Evolutionary conservation across 2,888 invertebrate species (phyloP).

Genomic region (Macaria notata): DNA sequence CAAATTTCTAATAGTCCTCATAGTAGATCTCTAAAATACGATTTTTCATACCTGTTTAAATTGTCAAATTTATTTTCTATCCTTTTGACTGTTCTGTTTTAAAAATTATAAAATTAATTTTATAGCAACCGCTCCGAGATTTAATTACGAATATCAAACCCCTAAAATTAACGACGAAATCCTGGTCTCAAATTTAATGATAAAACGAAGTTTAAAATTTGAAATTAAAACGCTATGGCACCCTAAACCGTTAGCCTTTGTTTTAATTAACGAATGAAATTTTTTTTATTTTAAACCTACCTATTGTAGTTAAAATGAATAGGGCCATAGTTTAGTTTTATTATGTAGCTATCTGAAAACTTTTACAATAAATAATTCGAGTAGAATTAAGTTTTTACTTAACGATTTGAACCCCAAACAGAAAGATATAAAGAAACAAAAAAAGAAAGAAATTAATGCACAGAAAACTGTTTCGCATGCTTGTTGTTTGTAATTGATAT

Average conservation of each 20-base stretch:
- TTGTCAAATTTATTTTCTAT: background rate
- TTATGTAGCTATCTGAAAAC: background rate
- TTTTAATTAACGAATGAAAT: constrained; percentile 15
- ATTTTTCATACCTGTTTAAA: no score
- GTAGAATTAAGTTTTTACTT: no score
- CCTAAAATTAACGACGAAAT: constrained; percentile 19
- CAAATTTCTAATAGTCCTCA: no score
- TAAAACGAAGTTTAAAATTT: constrained; percentile 19
- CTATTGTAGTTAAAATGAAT: background rate
- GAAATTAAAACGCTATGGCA: constrained; percentile 10
- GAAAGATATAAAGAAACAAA: no score
- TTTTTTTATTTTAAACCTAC: no score
- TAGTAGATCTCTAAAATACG: no score
- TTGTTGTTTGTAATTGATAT: no score
- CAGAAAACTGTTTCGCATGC: no score
- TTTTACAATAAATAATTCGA: no score
- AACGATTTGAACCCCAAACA: no score
- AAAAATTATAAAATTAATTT: constrained; percentile 8
- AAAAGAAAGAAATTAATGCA: no score
- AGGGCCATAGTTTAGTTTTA: background rate
- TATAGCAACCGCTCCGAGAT: background rate
- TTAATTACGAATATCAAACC: constrained; percentile 18
- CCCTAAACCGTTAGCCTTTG: constrained; percentile 21
- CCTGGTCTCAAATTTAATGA: constrained; percentile 13
- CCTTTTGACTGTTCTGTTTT: background rate